Evolutionary conservation across 2,113 vertebrate species (phyloP).

Genomic region (Tretioscincus oriximinensis): DNA sequence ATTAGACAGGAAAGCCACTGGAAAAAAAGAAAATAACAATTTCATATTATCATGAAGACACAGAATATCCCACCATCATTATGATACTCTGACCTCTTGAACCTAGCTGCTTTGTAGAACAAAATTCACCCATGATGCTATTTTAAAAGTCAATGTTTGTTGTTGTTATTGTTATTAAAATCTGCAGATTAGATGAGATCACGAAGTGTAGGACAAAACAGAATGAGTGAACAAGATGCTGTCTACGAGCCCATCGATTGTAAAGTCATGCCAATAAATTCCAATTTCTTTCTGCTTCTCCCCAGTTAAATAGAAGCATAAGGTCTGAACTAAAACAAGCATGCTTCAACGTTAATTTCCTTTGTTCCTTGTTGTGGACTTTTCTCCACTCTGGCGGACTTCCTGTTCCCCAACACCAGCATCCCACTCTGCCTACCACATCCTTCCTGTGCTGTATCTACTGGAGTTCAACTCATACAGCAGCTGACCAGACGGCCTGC

Average conservation of each 20-base stretch:
- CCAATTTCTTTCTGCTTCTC: not conserved
- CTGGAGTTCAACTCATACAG: not conserved
- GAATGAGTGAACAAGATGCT: too few species aligned
- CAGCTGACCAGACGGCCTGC: not conserved
- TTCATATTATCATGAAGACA: not conserved
- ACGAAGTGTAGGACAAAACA: too few species aligned
- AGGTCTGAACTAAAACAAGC: not conserved
- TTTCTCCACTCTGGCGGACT: not conserved
- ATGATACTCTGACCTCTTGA: conserved; percentile 7
- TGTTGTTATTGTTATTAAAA: too few species aligned
- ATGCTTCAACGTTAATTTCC: not conserved
- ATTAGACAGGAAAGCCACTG: conserved; percentile 88
- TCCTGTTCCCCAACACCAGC: not conserved
- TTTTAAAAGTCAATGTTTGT: not conserved
- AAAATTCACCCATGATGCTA: not conserved
- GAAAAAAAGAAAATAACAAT: conserved; percentile 19
- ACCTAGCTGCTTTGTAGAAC: not conserved
- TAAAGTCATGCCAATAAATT: not conserved
- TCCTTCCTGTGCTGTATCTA: not conserved
- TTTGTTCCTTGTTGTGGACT: not conserved
- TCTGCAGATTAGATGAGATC: too few species aligned
- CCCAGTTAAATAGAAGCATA: not conserved
- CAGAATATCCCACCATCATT: not conserved
- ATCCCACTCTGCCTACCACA: not conserved
- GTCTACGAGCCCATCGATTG: not conserved